These are phyloP conservation scores for Telmatochromis bifrenatus DNA, from an alignment of 2,113 vertebrate species.

Conservation along the genomic window DNA sequence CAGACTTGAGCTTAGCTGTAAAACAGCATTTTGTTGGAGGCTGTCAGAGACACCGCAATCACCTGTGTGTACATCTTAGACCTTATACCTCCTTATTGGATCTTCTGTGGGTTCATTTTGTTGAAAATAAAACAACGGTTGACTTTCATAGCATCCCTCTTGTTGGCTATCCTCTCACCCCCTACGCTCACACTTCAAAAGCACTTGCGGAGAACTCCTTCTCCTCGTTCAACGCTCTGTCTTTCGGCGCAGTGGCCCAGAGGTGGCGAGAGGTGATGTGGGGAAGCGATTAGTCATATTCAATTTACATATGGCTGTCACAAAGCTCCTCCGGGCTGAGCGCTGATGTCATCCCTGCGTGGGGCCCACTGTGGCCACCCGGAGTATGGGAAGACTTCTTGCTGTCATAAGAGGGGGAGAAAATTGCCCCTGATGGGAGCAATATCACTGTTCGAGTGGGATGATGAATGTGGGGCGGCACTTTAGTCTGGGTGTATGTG, in stretches of 20 bases:
- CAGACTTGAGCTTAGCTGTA: neutral
- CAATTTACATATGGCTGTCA: conserved; percentile 74
- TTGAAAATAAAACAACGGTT: neutral
- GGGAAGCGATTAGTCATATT: conserved; percentile 73
- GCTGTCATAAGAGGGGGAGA: neutral
- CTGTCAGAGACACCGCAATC: neutral
- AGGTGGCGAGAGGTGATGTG: conserved; percentile 61
- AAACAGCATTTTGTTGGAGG: neutral
- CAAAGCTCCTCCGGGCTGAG: conserved; percentile 18
- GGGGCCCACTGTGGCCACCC: conserved; percentile 44
- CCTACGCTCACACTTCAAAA: conserved; percentile 58
- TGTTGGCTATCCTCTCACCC: conserved; percentile 4
- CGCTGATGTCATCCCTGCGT: conserved; percentile 66
- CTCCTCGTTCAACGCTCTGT: neutral
- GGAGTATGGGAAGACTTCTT: conserved; percentile 43
- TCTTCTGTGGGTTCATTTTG: neutral
- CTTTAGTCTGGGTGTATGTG: neutral
- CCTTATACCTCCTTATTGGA: neutral
- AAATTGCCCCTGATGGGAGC: neutral
- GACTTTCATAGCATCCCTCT: neutral
- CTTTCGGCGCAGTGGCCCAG: conserved; percentile 54
- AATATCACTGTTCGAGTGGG: neutral
- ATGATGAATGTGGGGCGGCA: conserved; percentile 40
- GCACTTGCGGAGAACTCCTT: neutral
- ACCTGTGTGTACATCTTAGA: neutral